Evolutionary conservation across 1,140 invertebrate species (phyloP).

Genomic region (Harpegnathos saltator): DNA sequence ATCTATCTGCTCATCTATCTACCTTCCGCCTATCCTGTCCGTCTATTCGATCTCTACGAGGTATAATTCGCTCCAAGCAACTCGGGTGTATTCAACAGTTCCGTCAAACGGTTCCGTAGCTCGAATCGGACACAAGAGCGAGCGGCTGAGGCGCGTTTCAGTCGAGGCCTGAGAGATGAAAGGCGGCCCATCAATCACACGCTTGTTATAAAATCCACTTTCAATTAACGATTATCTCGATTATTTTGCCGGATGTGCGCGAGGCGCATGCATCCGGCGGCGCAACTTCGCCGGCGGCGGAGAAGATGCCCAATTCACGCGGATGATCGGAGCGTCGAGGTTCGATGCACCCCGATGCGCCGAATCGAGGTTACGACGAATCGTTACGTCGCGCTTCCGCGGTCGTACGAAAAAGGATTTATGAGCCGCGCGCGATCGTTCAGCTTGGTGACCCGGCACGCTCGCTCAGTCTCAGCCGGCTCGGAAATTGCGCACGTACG

Average conservation of each 20-base stretch:
- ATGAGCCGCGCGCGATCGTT: constrained; percentile 18
- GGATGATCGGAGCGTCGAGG: constrained; percentile 20
- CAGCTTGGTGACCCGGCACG: constrained; percentile 24
- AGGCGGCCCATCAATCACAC: neutral
- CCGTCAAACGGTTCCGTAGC: too few relatives aligned
- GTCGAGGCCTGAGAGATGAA: too few relatives aligned
- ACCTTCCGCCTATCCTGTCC: too few relatives aligned
- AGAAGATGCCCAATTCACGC: neutral
- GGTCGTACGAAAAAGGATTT: constrained; percentile 43
- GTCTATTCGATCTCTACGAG: too few relatives aligned
- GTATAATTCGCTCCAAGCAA: too few relatives aligned
- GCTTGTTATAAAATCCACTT: neutral
- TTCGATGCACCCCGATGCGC: constrained; percentile 25
- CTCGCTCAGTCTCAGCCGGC: neutral
- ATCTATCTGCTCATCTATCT: too few relatives aligned
- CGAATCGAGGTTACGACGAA: constrained; percentile 52
- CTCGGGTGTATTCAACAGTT: too few relatives aligned
- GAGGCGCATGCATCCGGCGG: too few relatives aligned
- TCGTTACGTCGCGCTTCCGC: constrained; percentile 21
- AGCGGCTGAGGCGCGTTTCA: too few relatives aligned
- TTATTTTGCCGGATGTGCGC: neutral
- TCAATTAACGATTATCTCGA: neutral
- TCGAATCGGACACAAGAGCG: too few relatives aligned
- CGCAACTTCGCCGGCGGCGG: neutral
- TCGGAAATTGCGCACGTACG: constrained; percentile 20